A percentile compares a stretch with the other conserved stretches of the same genome.
Conservation (phyloP, 1,140 invertebrate genomes). For the Macrotrachela quadricornifera region DNA sequence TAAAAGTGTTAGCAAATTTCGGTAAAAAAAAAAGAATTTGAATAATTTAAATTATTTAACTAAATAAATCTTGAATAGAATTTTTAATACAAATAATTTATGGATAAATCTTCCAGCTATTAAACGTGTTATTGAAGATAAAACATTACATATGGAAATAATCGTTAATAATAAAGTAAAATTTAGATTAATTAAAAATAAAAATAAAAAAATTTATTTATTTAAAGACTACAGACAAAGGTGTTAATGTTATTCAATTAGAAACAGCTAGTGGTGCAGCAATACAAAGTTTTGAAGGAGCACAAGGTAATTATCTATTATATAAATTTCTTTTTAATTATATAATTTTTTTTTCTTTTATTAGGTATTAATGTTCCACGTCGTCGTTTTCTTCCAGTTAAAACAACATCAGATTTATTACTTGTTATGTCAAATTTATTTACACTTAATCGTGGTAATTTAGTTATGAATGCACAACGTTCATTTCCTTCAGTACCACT, state of each 20-base stretch:
- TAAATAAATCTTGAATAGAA: constrained; percentile 30
- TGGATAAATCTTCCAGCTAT: constrained; percentile 84
- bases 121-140: constrained; percentile 53
- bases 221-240: constrained; percentile 49
- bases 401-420: constrained; percentile 89
- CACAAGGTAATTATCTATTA: constrained; percentile 19
- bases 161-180: constrained; percentile 76
- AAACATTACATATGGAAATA: constrained; percentile 77
- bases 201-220: too few relatives aligned
- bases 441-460: constrained; percentile 56
- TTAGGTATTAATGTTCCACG: constrained; percentile 82
- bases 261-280: constrained; percentile 96
- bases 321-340: too few relatives aligned
- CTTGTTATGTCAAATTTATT: constrained; percentile 96
- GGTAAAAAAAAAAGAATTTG: constrained; percentile 30
- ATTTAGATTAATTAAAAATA: not conserved
- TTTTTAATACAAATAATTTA: constrained; percentile 98
- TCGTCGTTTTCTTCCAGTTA: constrained; percentile 87
- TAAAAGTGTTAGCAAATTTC: constrained; percentile 91
- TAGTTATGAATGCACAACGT: constrained; percentile 69
- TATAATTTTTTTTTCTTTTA: too few relatives aligned
- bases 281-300: constrained; percentile 85
- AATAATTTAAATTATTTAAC: constrained; percentile 4
- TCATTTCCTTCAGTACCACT: constrained; percentile 88
- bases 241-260: constrained; percentile 77